phyloP scores from a whole-genome alignment of 2,888 invertebrate genomes.

The Dione juno region DNA sequence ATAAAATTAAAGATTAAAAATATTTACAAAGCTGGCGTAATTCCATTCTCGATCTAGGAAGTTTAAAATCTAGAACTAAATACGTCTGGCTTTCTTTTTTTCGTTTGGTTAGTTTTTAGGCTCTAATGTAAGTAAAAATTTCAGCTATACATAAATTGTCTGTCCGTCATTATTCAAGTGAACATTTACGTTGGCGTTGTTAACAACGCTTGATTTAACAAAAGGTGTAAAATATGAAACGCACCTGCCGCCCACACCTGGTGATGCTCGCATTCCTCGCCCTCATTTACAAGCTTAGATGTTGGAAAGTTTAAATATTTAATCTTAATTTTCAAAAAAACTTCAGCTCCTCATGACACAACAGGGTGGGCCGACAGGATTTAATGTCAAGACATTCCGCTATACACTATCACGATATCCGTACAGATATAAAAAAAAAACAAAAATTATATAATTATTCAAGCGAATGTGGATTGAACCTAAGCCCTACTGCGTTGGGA shows the following conservation, averaged over 20 bases:
- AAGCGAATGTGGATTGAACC: too few relatives aligned
- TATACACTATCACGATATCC: too few relatives aligned
- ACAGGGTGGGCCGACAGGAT: background rate
- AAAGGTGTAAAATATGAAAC: constrained; percentile 22
- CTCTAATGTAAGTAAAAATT: background rate
- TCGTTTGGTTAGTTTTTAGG: too few relatives aligned
- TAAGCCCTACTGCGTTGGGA: too few relatives aligned
- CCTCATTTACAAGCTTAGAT: background rate
- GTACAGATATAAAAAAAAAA: too few relatives aligned
- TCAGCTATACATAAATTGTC: background rate
- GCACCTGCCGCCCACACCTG: constrained; percentile 26
- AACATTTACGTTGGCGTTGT: background rate
- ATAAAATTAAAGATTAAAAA: too few relatives aligned
- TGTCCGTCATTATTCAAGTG: background rate
- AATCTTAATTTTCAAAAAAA: background rate
- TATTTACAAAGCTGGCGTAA: too few relatives aligned
- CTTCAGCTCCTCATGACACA: background rate
- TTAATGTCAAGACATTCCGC: background rate
- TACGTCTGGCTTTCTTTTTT: too few relatives aligned
- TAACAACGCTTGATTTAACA: constrained; percentile 21
- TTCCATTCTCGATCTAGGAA: too few relatives aligned
- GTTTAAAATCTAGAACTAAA: too few relatives aligned
- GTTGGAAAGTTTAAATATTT: background rate
- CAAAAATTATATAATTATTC: too few relatives aligned
- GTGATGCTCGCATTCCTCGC: constrained; percentile 12